Evolutionary conservation across 2,888 invertebrate species (phyloP).

Genomic region (Cheilosia soror): DNA sequence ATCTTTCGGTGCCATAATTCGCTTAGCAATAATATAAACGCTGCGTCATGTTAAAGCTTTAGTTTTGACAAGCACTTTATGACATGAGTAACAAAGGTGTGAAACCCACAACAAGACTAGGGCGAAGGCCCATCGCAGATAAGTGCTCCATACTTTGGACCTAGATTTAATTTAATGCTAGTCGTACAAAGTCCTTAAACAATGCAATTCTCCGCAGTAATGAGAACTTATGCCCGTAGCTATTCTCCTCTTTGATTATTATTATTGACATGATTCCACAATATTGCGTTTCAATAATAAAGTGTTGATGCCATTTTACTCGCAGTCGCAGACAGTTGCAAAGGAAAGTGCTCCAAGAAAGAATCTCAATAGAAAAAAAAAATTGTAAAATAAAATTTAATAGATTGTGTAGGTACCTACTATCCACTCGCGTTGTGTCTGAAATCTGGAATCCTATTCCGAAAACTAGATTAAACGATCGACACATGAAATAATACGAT

Average conservation of each 20-base stretch:
- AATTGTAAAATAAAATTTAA: slow-evolving; percentile 24
- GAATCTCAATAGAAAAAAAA: neutral
- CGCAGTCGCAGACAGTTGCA: slow-evolving; percentile 34
- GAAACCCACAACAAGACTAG: neutral
- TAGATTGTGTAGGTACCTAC: slow-evolving; percentile 12
- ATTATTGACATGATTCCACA: slow-evolving; percentile 27
- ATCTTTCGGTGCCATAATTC: too few relatives aligned
- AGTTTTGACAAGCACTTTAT: neutral
- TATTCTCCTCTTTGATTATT: slow-evolving; percentile 1
- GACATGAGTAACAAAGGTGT: neutral
- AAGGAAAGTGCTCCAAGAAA: slow-evolving; percentile 18
- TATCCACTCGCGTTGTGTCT: slow-evolving; percentile 15
- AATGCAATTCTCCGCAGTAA: slow-evolving; percentile 5
- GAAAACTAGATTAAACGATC: slow-evolving; percentile 67
- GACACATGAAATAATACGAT: slow-evolving; percentile 51
- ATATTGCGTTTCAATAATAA: slow-evolving; percentile 24
- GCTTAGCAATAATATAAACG: too few relatives aligned
- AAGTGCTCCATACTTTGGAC: neutral
- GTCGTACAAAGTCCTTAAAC: slow-evolving; percentile 33
- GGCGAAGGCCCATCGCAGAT: neutral
- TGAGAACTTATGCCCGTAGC: slow-evolving; percentile 1
- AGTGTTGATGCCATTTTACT: slow-evolving; percentile 9
- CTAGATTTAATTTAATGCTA: neutral
- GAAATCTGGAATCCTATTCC: slow-evolving; percentile 62
- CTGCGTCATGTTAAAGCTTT: too few relatives aligned